phyloP scores from a whole-genome alignment of 2,888 invertebrate species.

The Xestia ashworthii region DNA sequence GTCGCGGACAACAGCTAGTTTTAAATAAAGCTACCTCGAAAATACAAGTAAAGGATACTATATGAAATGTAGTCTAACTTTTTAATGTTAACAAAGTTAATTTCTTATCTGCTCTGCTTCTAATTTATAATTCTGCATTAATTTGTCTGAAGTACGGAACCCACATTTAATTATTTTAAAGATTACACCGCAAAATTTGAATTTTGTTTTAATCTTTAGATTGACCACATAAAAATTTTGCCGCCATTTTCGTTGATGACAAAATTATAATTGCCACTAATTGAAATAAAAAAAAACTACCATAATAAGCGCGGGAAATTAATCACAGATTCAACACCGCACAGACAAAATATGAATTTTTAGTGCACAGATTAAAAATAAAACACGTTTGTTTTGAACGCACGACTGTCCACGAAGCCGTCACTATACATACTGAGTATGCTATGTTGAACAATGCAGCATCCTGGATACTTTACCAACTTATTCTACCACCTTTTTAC shows the following conservation, averaged over 20 bases:
- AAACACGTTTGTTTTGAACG: constrained; percentile 33
- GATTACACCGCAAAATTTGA: background rate
- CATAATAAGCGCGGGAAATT: constrained; percentile 24
- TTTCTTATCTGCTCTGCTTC: background rate
- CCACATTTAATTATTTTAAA: background rate
- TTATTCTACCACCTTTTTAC: constrained; percentile 2
- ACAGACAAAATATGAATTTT: constrained; percentile 22
- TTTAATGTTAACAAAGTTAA: background rate
- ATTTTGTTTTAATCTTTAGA: background rate
- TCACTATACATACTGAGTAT: constrained; percentile 66
- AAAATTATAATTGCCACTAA: constrained; percentile 17
- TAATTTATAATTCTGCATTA: background rate
- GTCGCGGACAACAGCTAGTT: background rate
- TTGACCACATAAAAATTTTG: background rate
- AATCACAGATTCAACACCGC: constrained; percentile 32
- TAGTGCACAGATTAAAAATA: constrained; percentile 37
- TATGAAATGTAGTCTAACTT: background rate
- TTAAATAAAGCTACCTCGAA: background rate
- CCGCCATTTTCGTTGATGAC: background rate
- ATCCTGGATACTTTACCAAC: constrained; percentile 60
- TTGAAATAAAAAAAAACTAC: constrained; percentile 10
- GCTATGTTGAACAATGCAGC: constrained; percentile 66
- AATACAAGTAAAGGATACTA: background rate
- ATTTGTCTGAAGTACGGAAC: background rate
- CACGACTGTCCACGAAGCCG: constrained; percentile 54